Base-by-base conservation (phyloP, 2,888 invertebrate species). In the Lycia hirtaria region DNA sequence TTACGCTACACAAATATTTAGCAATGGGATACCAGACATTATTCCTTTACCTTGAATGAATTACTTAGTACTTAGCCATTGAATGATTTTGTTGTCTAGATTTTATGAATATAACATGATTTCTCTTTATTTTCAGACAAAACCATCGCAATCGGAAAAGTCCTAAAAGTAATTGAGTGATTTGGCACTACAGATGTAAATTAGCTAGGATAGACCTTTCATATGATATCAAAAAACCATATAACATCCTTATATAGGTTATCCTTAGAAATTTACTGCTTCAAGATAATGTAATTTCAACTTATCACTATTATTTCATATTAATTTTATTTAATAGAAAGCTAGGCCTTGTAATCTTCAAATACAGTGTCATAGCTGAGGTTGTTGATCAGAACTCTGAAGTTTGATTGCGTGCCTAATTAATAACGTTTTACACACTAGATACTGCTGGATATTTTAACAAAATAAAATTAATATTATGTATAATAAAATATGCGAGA, bases 111-210 rank as follows among this genome's bases (percentile, higher is more conserved):
- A 9, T 40, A 22, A 37, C 19, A 22, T 2, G 2, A 24, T 15
- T 44, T 38, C n/a, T 24, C 10, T 52, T 49, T 44, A 14, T 12
- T 90, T 89, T 69, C 91, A 90, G 91, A 91, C 85, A 90, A 91
- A 86, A 91, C 90, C 56, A 99, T 99, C 93, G 99, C 99, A 75
- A 99, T 99, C 87, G 99, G 99, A 80, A 99, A 99, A 94, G 98
- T 98, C 91, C 94, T 98, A 88, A 98, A 98, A 94, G 96, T 98
- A 87, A 93, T 97, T 82, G 98, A 98, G 92, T 98, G 96, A 96
- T 93, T 88, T 85, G 87, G 87, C 88, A 87, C 87, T 87, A 87
- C 77, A 71, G 82, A 85, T 86, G 85, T 90, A 91, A 88, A 87
- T 85, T 88, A 91, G 87, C 80, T 92, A 92, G 92, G 89, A 84